Evolutionary conservation across 64 coral and sea anemone genomes (phyloP).

Genomic region (Porites lutea): DNA sequence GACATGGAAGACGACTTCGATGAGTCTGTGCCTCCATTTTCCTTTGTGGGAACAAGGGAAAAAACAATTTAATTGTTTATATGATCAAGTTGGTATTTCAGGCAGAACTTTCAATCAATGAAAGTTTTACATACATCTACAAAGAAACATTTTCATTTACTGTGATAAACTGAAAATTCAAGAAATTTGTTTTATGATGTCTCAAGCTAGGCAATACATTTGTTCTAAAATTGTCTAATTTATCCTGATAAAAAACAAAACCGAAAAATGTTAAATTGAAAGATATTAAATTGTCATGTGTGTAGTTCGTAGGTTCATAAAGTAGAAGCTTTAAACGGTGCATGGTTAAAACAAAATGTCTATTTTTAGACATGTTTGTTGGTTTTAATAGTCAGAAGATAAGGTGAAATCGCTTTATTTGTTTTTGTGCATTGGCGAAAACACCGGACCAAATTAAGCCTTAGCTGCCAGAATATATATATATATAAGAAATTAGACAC

Average conservation of each 20-base stretch:
- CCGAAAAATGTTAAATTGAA: too few relatives aligned
- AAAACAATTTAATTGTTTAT: neutral
- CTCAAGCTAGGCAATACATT: neutral
- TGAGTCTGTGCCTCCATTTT: slow-evolving; percentile 45
- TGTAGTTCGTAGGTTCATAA: too few relatives aligned
- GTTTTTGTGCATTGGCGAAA: too few relatives aligned
- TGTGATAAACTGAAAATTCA: neutral
- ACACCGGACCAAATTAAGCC: too few relatives aligned
- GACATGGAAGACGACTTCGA: slow-evolving; percentile 46
- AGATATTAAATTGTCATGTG: too few relatives aligned
- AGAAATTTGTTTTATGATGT: neutral
- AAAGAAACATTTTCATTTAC: neutral
- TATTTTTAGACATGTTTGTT: too few relatives aligned
- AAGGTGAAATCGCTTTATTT: too few relatives aligned
- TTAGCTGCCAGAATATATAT: too few relatives aligned
- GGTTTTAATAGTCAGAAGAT: too few relatives aligned
- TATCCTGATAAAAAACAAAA: neutral
- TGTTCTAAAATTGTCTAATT: neutral
- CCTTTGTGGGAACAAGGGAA: slow-evolving; percentile 38
- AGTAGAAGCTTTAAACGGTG: too few relatives aligned
- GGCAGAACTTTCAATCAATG: neutral
- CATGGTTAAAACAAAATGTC: too few relatives aligned
- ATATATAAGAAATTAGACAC: too few relatives aligned
- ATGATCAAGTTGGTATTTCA: neutral
- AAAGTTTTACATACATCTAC: neutral